Percentiles rank a stretch among this genome's conserved stretches.
Conservation (phyloP, 2,888 invertebrate species). For the Dorcus hopei region DNA sequence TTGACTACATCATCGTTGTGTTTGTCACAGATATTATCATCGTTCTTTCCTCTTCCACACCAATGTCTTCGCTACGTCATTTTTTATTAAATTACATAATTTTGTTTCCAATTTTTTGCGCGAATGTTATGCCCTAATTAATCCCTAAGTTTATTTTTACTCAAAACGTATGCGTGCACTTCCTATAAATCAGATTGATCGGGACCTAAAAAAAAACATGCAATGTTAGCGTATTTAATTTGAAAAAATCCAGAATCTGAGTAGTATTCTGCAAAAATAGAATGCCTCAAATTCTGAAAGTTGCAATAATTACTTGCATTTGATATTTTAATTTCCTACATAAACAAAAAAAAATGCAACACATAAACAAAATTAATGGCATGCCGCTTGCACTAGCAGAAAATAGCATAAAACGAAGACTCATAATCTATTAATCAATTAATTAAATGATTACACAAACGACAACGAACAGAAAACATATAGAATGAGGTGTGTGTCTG, state of each 20-base stretch:
- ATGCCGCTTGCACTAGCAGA: background rate
- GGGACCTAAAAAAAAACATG: constrained; percentile 51
- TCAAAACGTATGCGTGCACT: constrained; percentile 6
- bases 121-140: no score
- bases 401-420: background rate
- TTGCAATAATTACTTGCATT: constrained; percentile 20
- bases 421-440: background rate
- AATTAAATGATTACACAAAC: background rate
- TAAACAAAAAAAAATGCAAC: background rate
- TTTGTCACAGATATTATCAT: no score
- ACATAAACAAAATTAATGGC: no score
- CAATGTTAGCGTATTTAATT: background rate
- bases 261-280: background rate
- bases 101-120: no score
- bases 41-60: no score
- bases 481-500: background rate
- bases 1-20: no score
- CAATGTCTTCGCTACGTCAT: no score
- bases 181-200: constrained; percentile 60
- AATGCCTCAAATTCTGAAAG: background rate
- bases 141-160: no score
- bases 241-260: background rate
- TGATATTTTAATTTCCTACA: constrained; percentile 7
- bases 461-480: background rate
- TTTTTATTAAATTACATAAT: no score